These are phyloP conservation scores for Lasioglossum malachurum DNA, from an alignment of 2,888 invertebrate genomes.

Conservation along the genomic window DNA sequence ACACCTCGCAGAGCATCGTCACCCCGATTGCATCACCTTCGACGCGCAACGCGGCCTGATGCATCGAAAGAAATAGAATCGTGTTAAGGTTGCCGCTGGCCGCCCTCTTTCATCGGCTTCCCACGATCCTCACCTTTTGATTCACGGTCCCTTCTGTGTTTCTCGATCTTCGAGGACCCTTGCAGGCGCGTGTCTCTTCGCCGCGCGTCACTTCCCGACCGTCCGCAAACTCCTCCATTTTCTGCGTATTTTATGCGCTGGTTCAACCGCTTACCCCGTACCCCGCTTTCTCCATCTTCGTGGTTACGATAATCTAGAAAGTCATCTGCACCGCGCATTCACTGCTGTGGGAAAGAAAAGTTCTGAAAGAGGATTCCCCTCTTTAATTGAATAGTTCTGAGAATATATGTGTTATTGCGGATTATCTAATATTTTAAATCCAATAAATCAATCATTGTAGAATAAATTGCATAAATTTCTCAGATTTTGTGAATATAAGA, in stretches of 20 bases:
- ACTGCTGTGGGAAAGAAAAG: too few relatives aligned
- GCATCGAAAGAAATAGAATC: conserved; percentile 84
- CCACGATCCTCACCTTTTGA: conserved; percentile 25
- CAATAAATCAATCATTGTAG: too few relatives aligned
- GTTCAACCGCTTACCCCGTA: too few relatives aligned
- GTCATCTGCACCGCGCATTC: too few relatives aligned
- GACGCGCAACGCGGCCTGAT: conserved; percentile 64
- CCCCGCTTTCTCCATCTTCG: background rate
- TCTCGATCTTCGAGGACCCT: background rate
- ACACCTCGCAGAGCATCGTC: conserved; percentile 39
- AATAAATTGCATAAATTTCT: too few relatives aligned
- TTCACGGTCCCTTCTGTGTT: conserved; percentile 2
- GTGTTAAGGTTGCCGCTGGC: conserved; percentile 83
- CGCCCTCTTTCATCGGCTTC: conserved; percentile 42
- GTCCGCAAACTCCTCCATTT: background rate
- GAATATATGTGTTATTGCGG: too few relatives aligned
- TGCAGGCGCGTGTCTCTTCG: background rate
- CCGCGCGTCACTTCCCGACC: background rate
- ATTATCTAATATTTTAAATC: too few relatives aligned
- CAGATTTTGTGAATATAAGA: too few relatives aligned
- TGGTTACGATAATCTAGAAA: background rate
- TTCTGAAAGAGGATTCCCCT: too few relatives aligned
- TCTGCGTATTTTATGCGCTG: background rate
- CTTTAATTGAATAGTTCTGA: too few relatives aligned
- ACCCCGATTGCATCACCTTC: conserved; percentile 69